phyloP scores from a whole-genome alignment of 2,797 vertebrate species.

The Phrynocephalus vlangalii region DNA sequence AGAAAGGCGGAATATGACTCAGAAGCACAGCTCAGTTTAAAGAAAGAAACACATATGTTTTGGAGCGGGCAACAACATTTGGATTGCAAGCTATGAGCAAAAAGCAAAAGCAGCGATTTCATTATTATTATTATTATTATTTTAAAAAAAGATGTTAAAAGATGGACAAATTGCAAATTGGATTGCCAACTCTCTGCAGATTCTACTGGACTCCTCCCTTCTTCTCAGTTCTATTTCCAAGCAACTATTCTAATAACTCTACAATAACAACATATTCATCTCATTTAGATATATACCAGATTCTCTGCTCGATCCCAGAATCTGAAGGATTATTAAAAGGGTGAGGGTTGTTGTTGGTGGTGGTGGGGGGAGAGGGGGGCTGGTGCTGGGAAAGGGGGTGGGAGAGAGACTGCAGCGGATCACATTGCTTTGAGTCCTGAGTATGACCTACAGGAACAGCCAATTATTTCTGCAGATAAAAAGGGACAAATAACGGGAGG shows the following conservation, averaged over 20 bases:
- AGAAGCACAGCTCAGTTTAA: constrained; percentile 74
- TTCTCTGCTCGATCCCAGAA: constrained; percentile 69
- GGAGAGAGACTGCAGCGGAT: constrained; percentile 64
- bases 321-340: constrained; percentile 61
- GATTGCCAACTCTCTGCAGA: constrained; percentile 81
- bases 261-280: constrained; percentile 80
- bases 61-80: constrained; percentile 76
- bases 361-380: no score
- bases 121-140: constrained; percentile 65
- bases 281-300: constrained; percentile 72
- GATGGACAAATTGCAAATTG: constrained; percentile 80
- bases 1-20: constrained; percentile 76
- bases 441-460: constrained; percentile 74
- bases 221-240: constrained; percentile 83
- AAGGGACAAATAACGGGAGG: constrained; percentile 77
- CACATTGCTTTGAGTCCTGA: constrained; percentile 70
- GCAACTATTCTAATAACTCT: constrained; percentile 77
- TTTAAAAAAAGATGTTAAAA: constrained; percentile 62
- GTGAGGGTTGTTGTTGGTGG: constrained; percentile 36
- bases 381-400: no score
- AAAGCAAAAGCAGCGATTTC: constrained; percentile 62
- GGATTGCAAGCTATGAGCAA: constrained; percentile 75
- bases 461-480: constrained; percentile 81
- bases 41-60: constrained; percentile 75
- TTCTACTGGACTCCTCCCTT: constrained; percentile 67